phyloP scores from a whole-genome alignment of 2,113 vertebrate species.

The Ammospiza nelsoni region DNA sequence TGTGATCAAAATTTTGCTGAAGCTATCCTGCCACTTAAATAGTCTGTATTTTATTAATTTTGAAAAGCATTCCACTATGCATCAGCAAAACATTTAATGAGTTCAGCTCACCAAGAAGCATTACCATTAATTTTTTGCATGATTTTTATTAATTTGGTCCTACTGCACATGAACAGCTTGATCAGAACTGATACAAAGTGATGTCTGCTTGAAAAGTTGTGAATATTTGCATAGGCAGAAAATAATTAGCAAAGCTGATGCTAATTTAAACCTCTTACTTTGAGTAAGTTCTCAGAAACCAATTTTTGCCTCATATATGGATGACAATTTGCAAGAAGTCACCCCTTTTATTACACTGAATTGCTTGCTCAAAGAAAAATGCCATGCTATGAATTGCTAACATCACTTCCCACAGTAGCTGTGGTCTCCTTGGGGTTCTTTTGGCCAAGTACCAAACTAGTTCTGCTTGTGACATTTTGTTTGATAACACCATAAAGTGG shows the following conservation, averaged over 20 bases:
- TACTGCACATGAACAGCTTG: neutral
- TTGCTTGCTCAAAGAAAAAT: neutral
- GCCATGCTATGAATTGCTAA: neutral
- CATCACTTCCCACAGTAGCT: neutral
- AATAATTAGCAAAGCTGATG: neutral
- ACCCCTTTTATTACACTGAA: neutral
- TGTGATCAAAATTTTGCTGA: neutral
- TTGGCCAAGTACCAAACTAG: neutral
- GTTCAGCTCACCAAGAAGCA: neutral
- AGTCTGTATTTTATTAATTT: neutral
- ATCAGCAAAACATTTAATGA: neutral
- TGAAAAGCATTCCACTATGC: neutral
- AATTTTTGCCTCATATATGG: neutral
- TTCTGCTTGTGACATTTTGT: slow-evolving; percentile 30
- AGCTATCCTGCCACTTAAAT: neutral
- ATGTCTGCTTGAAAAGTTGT: neutral
- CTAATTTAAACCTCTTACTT: neutral
- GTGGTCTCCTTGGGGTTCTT: neutral
- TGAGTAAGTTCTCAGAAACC: neutral
- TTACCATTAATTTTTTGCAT: neutral
- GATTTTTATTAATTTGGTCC: neutral
- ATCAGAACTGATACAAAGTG: neutral
- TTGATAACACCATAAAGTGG: slow-evolving; percentile 41
- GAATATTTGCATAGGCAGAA: neutral
- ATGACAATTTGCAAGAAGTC: neutral